phyloP scores from a whole-genome alignment of 2,113 vertebrate species.

The Sorex fumeus region DNA sequence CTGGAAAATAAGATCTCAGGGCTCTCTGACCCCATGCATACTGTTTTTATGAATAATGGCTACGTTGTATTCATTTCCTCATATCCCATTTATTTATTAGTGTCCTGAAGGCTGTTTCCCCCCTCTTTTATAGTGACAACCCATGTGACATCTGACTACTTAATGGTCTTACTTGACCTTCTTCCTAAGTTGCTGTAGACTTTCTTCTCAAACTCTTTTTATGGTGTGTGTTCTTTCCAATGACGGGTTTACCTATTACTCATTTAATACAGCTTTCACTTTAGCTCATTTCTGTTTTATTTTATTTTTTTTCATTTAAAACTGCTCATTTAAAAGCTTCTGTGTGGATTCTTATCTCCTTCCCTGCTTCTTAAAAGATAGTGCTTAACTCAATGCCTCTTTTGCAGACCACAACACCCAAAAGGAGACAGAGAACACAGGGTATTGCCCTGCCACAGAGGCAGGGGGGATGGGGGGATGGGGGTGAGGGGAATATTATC shows the following conservation, averaged over 20 bases:
- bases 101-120: background rate
- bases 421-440: too few species aligned
- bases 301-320: too few species aligned
- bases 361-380: background rate
- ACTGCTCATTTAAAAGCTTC: too few species aligned
- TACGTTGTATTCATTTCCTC: background rate
- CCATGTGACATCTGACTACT: background rate
- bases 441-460: too few species aligned
- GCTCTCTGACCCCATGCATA: background rate
- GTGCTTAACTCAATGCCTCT: too few species aligned
- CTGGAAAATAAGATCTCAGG: background rate
- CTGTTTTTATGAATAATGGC: background rate
- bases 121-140: background rate
- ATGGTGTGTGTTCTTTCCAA: background rate
- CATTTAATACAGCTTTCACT: slow-evolving; percentile 10
- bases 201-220: background rate
- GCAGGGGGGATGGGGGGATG: too few species aligned
- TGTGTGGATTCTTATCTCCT: background rate
- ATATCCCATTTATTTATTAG: background rate
- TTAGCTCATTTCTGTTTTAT: too few species aligned
- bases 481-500: too few species aligned
- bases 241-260: slow-evolving; percentile 18
- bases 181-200: background rate
- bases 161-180: background rate
- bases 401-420: too few species aligned